phyloP scores from a whole-genome alignment of 2,888 invertebrate species.

The Orthonevra nobilis region DNA sequence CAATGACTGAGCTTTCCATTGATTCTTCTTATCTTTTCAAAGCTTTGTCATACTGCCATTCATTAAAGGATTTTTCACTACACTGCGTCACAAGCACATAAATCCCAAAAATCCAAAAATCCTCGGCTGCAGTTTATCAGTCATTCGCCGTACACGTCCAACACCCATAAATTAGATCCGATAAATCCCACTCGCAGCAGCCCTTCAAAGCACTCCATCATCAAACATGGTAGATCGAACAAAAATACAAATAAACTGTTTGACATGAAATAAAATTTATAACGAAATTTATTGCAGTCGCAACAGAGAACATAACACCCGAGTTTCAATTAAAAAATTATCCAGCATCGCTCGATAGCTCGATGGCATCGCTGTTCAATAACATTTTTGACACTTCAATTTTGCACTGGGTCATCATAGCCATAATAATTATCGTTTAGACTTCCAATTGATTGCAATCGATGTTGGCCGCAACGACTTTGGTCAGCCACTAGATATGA shows the following conservation, averaged over 20 bases:
- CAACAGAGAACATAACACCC: constrained; percentile 5
- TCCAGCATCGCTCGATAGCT: neutral
- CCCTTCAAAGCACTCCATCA: constrained; percentile 17
- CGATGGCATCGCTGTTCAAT: constrained; percentile 33
- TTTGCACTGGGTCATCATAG: constrained; percentile 10
- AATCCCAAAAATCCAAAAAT: constrained; percentile 22
- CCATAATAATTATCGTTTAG: constrained; percentile 35
- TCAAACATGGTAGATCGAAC: neutral
- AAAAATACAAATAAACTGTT: constrained; percentile 2
- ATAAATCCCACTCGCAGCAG: constrained; percentile 37
- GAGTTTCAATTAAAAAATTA: constrained; percentile 52
- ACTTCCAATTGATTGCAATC: constrained; percentile 27
- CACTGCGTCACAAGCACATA: constrained; percentile 41
- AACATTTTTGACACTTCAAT: constrained; percentile 51
- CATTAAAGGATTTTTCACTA: constrained; percentile 2
- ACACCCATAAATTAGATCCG: constrained; percentile 50
- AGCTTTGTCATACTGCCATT: neutral
- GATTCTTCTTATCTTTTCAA: constrained; percentile 6
- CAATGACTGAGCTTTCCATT: no score
- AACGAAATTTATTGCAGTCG: constrained; percentile 38
- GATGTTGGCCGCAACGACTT: constrained; percentile 33
- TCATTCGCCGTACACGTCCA: constrained; percentile 1
- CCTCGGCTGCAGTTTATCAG: constrained; percentile 47
- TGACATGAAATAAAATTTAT: constrained; percentile 46
- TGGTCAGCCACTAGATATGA: neutral